A percentile compares a stretch with the other conserved stretches of the same genome.
These are phyloP conservation scores for Bos javanicus DNA, from an alignment of 2,113 vertebrate genomes.

Conservation along the genomic window DNA sequence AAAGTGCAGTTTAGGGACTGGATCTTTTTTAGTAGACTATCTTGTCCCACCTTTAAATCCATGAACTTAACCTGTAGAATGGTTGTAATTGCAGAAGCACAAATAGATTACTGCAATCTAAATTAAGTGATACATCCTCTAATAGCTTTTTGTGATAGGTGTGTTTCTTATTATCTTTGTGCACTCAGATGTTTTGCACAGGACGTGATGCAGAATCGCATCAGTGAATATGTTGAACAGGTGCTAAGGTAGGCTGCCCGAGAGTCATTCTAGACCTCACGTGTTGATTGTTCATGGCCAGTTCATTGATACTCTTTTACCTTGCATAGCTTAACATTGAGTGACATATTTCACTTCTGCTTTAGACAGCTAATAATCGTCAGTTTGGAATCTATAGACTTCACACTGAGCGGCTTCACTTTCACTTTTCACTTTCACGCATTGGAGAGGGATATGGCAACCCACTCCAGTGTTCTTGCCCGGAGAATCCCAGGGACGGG, in stretches of 20 bases:
- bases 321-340: not conserved
- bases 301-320: constrained; percentile 26
- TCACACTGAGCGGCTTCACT: not conserved
- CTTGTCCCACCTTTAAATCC: constrained; percentile 49
- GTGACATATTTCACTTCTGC: constrained; percentile 39
- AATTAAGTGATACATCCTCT: constrained; percentile 56
- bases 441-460: too few species aligned
- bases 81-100: constrained; percentile 60
- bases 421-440: too few species aligned
- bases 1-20: not conserved
- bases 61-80: constrained; percentile 53
- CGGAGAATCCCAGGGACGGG: too few species aligned
- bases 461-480: too few species aligned
- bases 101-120: constrained; percentile 63
- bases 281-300: not conserved
- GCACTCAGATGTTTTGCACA: constrained; percentile 15
- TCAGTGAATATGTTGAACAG: constrained; percentile 21
- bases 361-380: constrained; percentile 20
- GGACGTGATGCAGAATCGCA: not conserved
- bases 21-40: constrained; percentile 24
- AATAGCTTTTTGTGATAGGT: constrained; percentile 58
- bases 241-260: not conserved
- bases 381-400: constrained; percentile 33
- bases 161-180: constrained; percentile 62
- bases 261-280: not conserved